These are phyloP conservation scores for Bothrops jararaca DNA, from an alignment of 2,113 vertebrate genomes.

Conservation along the genomic window DNA sequence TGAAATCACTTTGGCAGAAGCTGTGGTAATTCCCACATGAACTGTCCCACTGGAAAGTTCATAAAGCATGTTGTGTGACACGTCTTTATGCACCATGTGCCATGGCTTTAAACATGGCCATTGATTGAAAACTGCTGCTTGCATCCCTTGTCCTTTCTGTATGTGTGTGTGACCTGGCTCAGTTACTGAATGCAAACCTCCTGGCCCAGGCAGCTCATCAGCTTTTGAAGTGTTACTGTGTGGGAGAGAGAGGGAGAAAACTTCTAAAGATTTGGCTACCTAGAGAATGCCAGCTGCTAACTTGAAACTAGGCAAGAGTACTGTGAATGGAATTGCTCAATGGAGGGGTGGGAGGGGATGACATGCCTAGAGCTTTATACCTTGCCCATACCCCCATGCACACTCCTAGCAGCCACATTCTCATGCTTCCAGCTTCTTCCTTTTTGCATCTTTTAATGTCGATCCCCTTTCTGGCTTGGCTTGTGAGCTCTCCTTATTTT, in stretches of 20 bases:
- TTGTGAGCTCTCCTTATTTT: constrained; percentile 47
- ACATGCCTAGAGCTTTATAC: constrained; percentile 38
- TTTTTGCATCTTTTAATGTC: constrained; percentile 52
- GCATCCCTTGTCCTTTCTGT: constrained; percentile 64
- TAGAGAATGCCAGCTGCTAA: constrained; percentile 52
- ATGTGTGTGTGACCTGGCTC: constrained; percentile 56
- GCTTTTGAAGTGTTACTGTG: constrained; percentile 53
- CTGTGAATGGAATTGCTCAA: constrained; percentile 12
- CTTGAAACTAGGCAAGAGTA: constrained; percentile 31
- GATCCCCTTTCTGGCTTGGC: constrained; percentile 64
- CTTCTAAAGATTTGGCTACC: constrained; percentile 41
- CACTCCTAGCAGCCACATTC: constrained; percentile 39
- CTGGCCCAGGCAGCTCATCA: constrained; percentile 55
- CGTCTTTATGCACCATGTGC: constrained; percentile 60
- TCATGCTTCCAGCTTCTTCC: constrained; percentile 66
- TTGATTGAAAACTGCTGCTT: constrained; percentile 67
- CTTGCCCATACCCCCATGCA: not conserved
- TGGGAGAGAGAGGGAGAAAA: constrained; percentile 23
- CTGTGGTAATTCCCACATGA: constrained; percentile 71
- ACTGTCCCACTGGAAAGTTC: constrained; percentile 52
- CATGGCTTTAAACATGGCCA: constrained; percentile 63
- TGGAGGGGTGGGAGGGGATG: constrained; percentile 11
- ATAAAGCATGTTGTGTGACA: constrained; percentile 72
- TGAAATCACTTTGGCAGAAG: constrained; percentile 73
- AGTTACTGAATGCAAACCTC: constrained; percentile 54